Conservation (phyloP, 2,888 invertebrate genomes). For the Candidula unifasciata region DNA sequence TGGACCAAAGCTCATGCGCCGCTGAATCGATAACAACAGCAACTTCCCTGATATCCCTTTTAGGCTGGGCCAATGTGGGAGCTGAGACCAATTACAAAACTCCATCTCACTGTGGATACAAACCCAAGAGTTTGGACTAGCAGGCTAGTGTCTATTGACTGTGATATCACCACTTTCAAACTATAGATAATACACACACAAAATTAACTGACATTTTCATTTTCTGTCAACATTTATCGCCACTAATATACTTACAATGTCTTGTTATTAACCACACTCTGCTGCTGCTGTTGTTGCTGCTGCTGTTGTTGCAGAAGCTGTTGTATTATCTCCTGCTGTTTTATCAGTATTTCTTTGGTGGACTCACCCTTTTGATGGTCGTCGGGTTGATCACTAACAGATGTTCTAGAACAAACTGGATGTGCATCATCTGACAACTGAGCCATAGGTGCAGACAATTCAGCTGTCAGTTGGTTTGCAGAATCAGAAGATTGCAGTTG, state of each 20-base stretch:
- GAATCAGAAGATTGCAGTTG: not conserved
- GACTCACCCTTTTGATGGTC: not conserved
- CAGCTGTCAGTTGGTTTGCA: not conserved
- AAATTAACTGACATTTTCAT: too few species aligned
- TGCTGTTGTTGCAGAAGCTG: not conserved
- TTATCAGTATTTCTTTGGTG: slow-evolving; percentile 7
- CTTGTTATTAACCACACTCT: not conserved
- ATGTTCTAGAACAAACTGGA: not conserved
- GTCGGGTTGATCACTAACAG: not conserved
- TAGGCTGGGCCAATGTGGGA: too few species aligned
- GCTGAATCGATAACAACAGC: too few species aligned
- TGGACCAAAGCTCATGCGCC: too few species aligned
- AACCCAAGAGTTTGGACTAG: too few species aligned
- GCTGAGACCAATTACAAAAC: too few species aligned
- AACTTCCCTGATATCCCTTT: too few species aligned
- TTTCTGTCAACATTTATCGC: too few species aligned
- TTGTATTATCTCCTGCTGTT: slow-evolving; percentile 13
- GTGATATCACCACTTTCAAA: too few species aligned
- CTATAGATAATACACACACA: too few species aligned
- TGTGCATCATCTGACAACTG: not conserved
- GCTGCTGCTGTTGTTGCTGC: slow-evolving; percentile 19
- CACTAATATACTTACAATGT: slow-evolving; percentile 30
- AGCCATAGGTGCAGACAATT: not conserved
- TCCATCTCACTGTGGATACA: too few species aligned
- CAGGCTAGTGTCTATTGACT: too few species aligned